Evolutionary conservation across 1,140 invertebrate species (phyloP).

Genomic region (Oscheius sp.): DNA sequence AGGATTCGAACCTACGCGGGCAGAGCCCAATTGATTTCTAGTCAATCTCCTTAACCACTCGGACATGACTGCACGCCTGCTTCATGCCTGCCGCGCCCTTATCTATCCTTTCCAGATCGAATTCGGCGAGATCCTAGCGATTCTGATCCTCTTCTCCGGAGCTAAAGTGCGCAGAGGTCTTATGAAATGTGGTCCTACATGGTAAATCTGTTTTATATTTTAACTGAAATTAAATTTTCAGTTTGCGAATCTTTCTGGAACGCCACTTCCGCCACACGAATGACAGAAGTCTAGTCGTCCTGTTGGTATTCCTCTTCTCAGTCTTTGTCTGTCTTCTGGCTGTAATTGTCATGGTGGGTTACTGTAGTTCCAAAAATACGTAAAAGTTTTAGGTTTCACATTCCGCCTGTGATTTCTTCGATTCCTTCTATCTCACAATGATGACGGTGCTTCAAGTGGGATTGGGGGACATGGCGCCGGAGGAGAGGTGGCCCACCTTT

Average conservation of each 20-base stretch:
- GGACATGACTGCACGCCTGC: slow-evolving; percentile 42
- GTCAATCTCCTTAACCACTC: slow-evolving; percentile 43
- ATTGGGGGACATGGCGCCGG: background rate
- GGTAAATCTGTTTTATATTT: no score
- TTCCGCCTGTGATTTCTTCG: background rate
- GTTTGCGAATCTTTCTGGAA: background rate
- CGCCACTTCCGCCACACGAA: background rate
- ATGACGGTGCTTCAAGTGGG: background rate
- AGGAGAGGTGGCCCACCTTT: background rate
- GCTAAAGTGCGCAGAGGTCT: background rate
- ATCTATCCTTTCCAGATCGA: no score
- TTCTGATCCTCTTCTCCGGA: background rate
- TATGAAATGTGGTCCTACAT: background rate
- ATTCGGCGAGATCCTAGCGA: background rate
- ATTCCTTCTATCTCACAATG: background rate
- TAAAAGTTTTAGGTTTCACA: background rate
- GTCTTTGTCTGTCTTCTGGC: background rate
- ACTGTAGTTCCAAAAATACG: background rate
- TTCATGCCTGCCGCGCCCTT: no score
- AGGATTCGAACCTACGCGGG: slow-evolving; percentile 50
- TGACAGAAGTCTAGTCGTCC: background rate
- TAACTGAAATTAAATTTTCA: no score
- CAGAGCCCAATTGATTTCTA: slow-evolving; percentile 49
- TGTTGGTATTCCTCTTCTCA: background rate
- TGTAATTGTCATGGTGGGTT: background rate